Evolutionary conservation across 1,140 invertebrate genomes (phyloP), one percentile per base, ranked within the genome.

Genomic region (Sinella curviseta): DNA sequence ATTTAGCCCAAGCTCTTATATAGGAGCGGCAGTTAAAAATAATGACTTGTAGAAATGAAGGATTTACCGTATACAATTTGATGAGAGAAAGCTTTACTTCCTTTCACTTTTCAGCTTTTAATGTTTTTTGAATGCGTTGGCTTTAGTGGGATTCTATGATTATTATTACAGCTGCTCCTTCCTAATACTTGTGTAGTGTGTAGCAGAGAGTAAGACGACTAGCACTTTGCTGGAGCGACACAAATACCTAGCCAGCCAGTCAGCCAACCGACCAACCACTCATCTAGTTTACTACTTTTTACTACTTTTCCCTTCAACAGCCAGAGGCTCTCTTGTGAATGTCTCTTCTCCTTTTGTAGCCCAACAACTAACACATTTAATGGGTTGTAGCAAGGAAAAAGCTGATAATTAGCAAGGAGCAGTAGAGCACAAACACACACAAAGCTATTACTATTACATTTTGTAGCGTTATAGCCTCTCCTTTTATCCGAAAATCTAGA

Each of bases 401-500:
- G 65, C 65, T 70, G 65, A 70, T 70, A 70, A 70, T 70, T 70
- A 70, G 65, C 65, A 33, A 31, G 26, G 31, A 70, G 65, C 65
- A 30, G 65, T 31, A 33, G 28, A 4, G 31, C n/a, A n/a, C n/a
- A n/a, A n/a, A n/a, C n/a, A n/a, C n/a, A n/a, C n/a, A n/a, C n/a
- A n/a, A n/a, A n/a, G n/a, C n/a, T n/a, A 48, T 20, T 70, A 14
- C 8, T 70, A 12, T 33, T 70, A 70, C 65, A 31, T 30, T 31
- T 70, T 31, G 12, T 70, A n/a, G 8, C 57, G 16, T 4, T 31
- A 33, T 31, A n/a, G n/a, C 65, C 65, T 48, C 39, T 48, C n/a
- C 55, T 60, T 60, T 70, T 70, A 70, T 70, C 65, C 65, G 65
- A 70, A 70, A 70, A 70, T 70, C 65, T 70, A 20, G 39, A 65